These are phyloP conservation scores for Hypena proboscidalis DNA, from an alignment of 2,888 invertebrate genomes.

Conservation along the genomic window DNA sequence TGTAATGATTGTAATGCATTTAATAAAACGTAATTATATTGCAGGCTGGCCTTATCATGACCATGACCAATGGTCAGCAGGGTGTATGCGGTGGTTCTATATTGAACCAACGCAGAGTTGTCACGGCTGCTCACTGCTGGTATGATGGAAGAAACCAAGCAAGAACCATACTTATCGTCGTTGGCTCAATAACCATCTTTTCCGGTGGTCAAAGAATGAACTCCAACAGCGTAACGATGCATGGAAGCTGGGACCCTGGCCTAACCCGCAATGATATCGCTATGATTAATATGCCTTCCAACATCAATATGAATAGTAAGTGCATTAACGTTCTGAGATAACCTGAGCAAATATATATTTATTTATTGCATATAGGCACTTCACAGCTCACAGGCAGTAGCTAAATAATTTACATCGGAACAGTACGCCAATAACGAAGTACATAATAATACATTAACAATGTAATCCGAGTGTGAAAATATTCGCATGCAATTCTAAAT, in stretches of 20 bases:
- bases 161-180: constrained; percentile 53
- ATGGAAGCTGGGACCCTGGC: constrained; percentile 53
- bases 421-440: too few relatives aligned
- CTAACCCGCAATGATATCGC: constrained; percentile 57
- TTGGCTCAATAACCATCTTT: constrained; percentile 56
- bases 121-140: constrained; percentile 64
- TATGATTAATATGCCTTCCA: constrained; percentile 41
- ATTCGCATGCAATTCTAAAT: too few relatives aligned
- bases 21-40: too few relatives aligned
- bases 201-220: constrained; percentile 53
- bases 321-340: too few relatives aligned
- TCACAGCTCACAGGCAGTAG: too few relatives aligned
- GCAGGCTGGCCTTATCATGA: constrained; percentile 51
- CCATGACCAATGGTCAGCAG: constrained; percentile 22
- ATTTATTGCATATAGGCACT: too few relatives aligned
- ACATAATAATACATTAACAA: too few relatives aligned
- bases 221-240: constrained; percentile 47
- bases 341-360: too few relatives aligned
- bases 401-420: too few relatives aligned
- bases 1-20: too few relatives aligned
- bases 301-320: constrained; percentile 43
- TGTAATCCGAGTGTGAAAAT: too few relatives aligned
- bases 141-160: constrained; percentile 53
- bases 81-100: constrained; percentile 58
- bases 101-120: constrained; percentile 36